A percentile compares a stretch with the other conserved stretches of the same genome.
phyloP scores from a whole-genome alignment of 35 echinoderm and acorn worm genomes.

The Eucidaris tribuloides region DNA sequence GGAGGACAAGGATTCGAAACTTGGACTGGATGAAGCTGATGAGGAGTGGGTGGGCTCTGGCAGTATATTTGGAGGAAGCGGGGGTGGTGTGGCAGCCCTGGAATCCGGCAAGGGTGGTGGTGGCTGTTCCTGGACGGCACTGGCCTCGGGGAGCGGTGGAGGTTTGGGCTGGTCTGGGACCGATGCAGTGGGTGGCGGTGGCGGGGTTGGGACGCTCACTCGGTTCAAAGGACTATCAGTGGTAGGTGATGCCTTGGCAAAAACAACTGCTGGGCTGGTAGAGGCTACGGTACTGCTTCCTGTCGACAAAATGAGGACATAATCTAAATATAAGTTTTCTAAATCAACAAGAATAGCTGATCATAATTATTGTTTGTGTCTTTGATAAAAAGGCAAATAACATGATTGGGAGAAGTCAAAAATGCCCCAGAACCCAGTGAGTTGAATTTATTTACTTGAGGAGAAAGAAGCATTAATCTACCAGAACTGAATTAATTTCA shows the following conservation, averaged over 20 bases:
- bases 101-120: conserved; percentile 49
- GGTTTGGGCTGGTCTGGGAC: conserved; percentile 54
- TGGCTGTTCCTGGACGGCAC: conserved; percentile 52
- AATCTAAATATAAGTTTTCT: too few species aligned
- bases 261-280: not conserved
- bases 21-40: conserved; percentile 6
- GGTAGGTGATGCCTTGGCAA: not conserved
- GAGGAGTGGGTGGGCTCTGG: not conserved
- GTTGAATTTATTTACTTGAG: too few species aligned
- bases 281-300: not conserved
- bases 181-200: conserved; percentile 33
- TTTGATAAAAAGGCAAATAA: too few species aligned
- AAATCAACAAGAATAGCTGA: too few species aligned
- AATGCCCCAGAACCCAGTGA: too few species aligned
- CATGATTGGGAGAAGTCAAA: too few species aligned
- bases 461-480: too few species aligned
- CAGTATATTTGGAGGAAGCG: conserved; percentile 25
- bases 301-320: too few species aligned
- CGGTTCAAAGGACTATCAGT: not conserved
- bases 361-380: too few species aligned
- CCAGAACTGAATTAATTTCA: too few species aligned
- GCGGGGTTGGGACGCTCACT: not conserved
- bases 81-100: conserved; percentile 41
- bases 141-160: conserved; percentile 55
- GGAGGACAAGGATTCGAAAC: not conserved